These are phyloP conservation scores for Anseranas semipalmata DNA, from an alignment of 2,113 vertebrate genomes.

Conservation along the genomic window DNA sequence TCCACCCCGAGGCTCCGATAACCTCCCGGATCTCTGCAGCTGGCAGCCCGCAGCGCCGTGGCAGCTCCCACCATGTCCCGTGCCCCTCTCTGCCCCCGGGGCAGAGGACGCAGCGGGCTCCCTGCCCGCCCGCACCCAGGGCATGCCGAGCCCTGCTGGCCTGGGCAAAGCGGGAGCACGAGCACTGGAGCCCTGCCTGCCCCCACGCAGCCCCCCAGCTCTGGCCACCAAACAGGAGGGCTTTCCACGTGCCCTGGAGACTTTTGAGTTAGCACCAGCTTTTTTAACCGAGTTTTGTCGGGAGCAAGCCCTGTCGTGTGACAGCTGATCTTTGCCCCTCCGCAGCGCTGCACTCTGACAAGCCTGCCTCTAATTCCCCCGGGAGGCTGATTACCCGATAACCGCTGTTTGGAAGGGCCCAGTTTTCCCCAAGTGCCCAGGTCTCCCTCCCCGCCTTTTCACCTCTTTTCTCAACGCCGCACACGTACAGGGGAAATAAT, in stretches of 20 bases:
- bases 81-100: neutral
- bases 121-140: neutral
- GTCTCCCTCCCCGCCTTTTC: neutral
- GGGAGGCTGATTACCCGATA: conserved; percentile 50
- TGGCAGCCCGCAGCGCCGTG: neutral
- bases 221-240: accelerated
- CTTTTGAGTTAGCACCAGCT: neutral
- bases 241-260: neutral
- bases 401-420: conserved; percentile 2
- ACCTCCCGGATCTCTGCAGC: neutral
- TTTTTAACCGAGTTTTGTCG: neutral
- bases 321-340: conserved; percentile 56
- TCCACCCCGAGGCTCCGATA: neutral
- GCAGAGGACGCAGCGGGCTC: neutral
- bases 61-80: neutral
- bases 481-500: neutral
- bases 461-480: neutral
- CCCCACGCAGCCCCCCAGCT: neutral
- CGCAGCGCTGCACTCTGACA: neutral
- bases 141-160: neutral
- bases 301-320: neutral
- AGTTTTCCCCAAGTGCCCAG: neutral
- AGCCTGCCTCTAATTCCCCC: neutral
- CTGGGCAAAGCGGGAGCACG: accelerated
- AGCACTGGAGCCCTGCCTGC: neutral